Base-by-base conservation (phyloP, 2,888 invertebrate species). In the Sminthurinus aureus region DNA sequence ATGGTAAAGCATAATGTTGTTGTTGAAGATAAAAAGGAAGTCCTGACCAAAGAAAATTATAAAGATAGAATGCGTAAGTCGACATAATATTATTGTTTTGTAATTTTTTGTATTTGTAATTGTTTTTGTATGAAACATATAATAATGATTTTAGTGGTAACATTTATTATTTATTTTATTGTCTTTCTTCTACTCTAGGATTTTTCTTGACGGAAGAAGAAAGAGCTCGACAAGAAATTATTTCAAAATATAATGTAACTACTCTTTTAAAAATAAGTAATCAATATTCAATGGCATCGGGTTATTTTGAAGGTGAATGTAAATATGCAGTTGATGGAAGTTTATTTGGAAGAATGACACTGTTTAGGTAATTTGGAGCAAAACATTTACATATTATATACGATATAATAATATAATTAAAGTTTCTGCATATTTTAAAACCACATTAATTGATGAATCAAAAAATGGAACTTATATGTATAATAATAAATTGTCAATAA, bases 171-270 rank as follows among this genome's bases (percentile, higher is more conserved):
- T 26, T 38, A 12, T 58, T 20, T 69, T 20, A 50, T 38, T 52
- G 64, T 79, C 26, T 79, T 13, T 78, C 1, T 38, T 6, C 38
- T 6, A 38, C 6, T 38, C 6, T 38, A 87, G 88, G 88, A 51
- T 87, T 85, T 77, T 85, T 88, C 26, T 75, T 88, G 4, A 88
- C 88, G 11, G 87, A 88, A 84, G 88, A 88, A 75, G 88, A 88
- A 79, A 58, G 87, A 75, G 85, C 88, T 6, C 77, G 88, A 24
- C 88, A 88, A 69, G 87, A 87, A 83, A 88, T 88, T 50, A 83
- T 88, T 9, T 87, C 88, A 15, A 88, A 88, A 69, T 88, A 88
- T 76, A 88, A 88, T 84, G 85, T 88, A 0, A 87, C 87, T 0
- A 86, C 88, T 4, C 84, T 85, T 24, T 85, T 88, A 0, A 84